Conservation (phyloP, 2,888 invertebrate genomes). For the Pollenia amentaria region DNA sequence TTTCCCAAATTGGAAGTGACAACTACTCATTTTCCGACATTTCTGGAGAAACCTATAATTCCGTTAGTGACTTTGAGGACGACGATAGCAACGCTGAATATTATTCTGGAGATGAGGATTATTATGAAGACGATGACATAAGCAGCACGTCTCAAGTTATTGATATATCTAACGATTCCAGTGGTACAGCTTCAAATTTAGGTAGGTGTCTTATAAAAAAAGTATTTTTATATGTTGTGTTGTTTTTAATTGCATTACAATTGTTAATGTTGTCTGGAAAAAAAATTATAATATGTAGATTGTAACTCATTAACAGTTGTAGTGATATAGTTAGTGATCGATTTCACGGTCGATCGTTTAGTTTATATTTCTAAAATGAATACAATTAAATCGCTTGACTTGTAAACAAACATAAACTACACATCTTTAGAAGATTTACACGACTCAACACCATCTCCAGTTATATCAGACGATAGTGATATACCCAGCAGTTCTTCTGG, state of each 20-base stretch:
- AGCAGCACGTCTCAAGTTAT: slow-evolving; percentile 70
- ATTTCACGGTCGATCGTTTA: slow-evolving; percentile 50
- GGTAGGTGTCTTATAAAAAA: slow-evolving; percentile 57
- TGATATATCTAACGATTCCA: slow-evolving; percentile 76
- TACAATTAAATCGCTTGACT: slow-evolving; percentile 40
- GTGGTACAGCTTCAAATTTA: slow-evolving; percentile 68
- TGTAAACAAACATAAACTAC: slow-evolving; percentile 65
- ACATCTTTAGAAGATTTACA: slow-evolving; percentile 75
- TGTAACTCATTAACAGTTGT: slow-evolving; percentile 57
- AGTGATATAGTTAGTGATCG: slow-evolving; percentile 41
- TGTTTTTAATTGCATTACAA: slow-evolving; percentile 44
- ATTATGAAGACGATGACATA: slow-evolving; percentile 42
- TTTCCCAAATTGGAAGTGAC: slow-evolving; percentile 70
- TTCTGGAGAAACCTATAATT: slow-evolving; percentile 74
- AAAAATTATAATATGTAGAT: background rate
- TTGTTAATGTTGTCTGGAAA: slow-evolving; percentile 48
- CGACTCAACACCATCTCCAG: slow-evolving; percentile 75
- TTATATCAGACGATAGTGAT: slow-evolving; percentile 73
- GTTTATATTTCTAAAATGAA: slow-evolving; percentile 34
- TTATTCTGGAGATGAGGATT: slow-evolving; percentile 57
- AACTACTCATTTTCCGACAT: slow-evolving; percentile 75
- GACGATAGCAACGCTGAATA: slow-evolving; percentile 52
- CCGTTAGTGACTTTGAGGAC: slow-evolving; percentile 72
- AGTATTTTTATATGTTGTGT: slow-evolving; percentile 7
- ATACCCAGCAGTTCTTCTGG: slow-evolving; percentile 33